phyloP scores from a whole-genome alignment of 1,140 invertebrate genomes.

The Contarinia nasturtii region DNA sequence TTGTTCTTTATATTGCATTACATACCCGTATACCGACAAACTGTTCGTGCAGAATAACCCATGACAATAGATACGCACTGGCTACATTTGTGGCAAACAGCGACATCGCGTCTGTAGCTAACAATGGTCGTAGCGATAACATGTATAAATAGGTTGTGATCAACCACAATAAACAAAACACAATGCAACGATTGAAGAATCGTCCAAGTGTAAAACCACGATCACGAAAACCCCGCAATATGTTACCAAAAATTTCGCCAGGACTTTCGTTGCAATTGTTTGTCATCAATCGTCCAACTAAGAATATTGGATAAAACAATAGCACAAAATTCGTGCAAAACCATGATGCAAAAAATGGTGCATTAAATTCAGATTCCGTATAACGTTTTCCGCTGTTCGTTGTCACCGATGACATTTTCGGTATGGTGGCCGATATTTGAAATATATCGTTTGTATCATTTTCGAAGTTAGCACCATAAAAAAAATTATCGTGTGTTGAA shows the following conservation, averaged over 20 bases:
- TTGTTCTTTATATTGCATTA: slow-evolving; percentile 7
- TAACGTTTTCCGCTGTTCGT: neutral
- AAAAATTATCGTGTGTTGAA: slow-evolving; percentile 26
- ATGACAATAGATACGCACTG: slow-evolving; percentile 82
- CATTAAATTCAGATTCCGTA: slow-evolving; percentile 31
- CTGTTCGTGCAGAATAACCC: slow-evolving; percentile 90
- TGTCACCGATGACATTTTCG: neutral
- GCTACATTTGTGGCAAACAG: slow-evolving; percentile 84
- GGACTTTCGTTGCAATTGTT: slow-evolving; percentile 48
- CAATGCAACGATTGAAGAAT: slow-evolving; percentile 63
- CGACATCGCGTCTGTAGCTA: slow-evolving; percentile 80
- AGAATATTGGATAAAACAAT: slow-evolving; percentile 77
- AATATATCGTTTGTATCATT: slow-evolving; percentile 14
- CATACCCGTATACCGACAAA: slow-evolving; percentile 88
- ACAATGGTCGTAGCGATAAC: slow-evolving; percentile 59
- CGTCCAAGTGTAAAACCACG: slow-evolving; percentile 71
- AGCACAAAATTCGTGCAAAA: slow-evolving; percentile 86
- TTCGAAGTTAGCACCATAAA: slow-evolving; percentile 15
- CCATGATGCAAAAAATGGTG: slow-evolving; percentile 88
- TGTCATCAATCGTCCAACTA: slow-evolving; percentile 46
- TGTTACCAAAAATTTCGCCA: slow-evolving; percentile 53
- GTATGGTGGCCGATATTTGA: slow-evolving; percentile 13
- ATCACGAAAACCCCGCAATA: slow-evolving; percentile 63
- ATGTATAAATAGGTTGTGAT: slow-evolving; percentile 86
- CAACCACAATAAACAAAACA: slow-evolving; percentile 81